A percentile compares a stretch with the other conserved stretches of the same genome.
These are phyloP conservation scores for Tenthredo amoena DNA, from an alignment of 2,888 invertebrate species.

Conservation along the genomic window DNA sequence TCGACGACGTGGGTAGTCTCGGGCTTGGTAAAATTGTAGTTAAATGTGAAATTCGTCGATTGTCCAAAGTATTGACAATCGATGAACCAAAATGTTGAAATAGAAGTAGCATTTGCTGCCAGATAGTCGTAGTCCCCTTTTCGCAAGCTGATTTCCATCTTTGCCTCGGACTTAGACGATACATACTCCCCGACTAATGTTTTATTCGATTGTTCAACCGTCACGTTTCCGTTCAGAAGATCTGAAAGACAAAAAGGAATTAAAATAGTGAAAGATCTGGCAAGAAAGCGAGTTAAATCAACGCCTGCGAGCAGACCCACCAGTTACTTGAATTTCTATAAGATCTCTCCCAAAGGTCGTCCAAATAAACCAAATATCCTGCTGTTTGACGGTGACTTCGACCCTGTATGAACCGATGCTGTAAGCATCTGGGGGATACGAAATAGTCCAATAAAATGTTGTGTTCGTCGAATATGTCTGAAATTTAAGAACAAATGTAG, in stretches of 20 bases:
- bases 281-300: conserved; percentile 38
- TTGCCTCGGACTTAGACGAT: conserved; percentile 80
- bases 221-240: conserved; percentile 84
- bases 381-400: conserved; percentile 79
- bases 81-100: conserved; percentile 89
- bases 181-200: conserved; percentile 82
- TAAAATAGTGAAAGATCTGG: conserved; percentile 14
- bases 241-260: conserved; percentile 77
- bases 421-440: conserved; percentile 80
- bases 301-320: conserved; percentile 70
- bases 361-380: conserved; percentile 75
- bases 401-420: conserved; percentile 82
- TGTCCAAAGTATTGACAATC: conserved; percentile 87
- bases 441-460: conserved; percentile 83
- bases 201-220: conserved; percentile 83
- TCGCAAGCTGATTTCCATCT: conserved; percentile 79
- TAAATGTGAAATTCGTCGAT: conserved; percentile 82
- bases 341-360: conserved; percentile 75
- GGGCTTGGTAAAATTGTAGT: conserved; percentile 83
- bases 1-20: conserved; percentile 84
- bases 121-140: conserved; percentile 83
- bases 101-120: conserved; percentile 77
- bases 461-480: conserved; percentile 77
- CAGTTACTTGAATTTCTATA: conserved; percentile 78
- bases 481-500: neutral